Conservation (phyloP, 2,888 invertebrate species). For the Himalopsyche japonica region DNA sequence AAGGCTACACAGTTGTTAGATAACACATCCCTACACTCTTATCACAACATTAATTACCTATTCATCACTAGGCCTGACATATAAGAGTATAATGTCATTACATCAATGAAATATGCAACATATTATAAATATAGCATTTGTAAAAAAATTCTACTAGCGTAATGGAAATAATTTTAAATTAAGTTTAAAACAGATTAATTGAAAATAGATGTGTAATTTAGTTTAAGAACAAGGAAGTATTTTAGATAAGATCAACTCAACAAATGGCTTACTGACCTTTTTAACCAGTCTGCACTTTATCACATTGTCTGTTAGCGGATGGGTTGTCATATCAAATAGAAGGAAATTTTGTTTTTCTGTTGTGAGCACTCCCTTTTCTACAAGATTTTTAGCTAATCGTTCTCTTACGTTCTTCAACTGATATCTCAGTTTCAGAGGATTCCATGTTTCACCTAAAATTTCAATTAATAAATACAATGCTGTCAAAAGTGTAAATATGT, state of each 20-base stretch:
- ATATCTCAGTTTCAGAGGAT: conserved; percentile 96
- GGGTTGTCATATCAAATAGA: conserved; percentile 99
- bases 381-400: conserved; percentile 97
- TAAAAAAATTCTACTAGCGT: not conserved
- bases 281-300: conserved; percentile 96
- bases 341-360: conserved; percentile 99
- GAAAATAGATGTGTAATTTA: no score
- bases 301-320: conserved; percentile 94
- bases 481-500: not conserved
- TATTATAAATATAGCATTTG: not conserved
- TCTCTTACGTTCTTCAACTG: conserved; percentile 99
- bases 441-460: conserved; percentile 95
- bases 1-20: not conserved
- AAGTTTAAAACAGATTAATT: no score
- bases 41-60: not conserved
- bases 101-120: not conserved
- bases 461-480: not conserved
- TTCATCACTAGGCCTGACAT: not conserved
- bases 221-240: no score
- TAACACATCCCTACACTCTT: not conserved
- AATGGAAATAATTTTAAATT: no score
- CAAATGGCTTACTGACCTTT: conserved; percentile 64
- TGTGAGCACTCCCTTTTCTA: conserved; percentile 98
- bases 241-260: not conserved
- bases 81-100: not conserved